These are phyloP conservation scores for Microplitis deprimator DNA, from an alignment of 2,888 invertebrate genomes.

Conservation along the genomic window DNA sequence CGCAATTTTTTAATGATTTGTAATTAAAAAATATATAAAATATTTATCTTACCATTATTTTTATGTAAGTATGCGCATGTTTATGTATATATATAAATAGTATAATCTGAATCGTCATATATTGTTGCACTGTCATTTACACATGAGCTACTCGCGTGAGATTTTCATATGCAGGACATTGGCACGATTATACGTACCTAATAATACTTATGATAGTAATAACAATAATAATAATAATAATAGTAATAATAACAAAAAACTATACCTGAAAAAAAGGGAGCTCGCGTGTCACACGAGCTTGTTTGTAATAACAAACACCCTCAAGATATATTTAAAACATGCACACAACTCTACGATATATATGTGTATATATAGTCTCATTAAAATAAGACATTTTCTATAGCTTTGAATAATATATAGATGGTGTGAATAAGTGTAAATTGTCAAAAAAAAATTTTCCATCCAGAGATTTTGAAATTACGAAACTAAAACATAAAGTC, in stretches of 20 bases:
- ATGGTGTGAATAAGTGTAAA: not conserved
- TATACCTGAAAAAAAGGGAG: not conserved
- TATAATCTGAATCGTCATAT: too few species aligned
- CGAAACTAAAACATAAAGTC: not conserved
- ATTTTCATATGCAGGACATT: not conserved
- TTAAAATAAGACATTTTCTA: not conserved
- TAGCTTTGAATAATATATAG: not conserved
- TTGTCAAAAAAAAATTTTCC: too few species aligned
- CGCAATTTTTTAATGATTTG: too few species aligned
- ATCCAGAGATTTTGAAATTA: too few species aligned
- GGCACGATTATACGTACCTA: not conserved
- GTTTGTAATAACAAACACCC: not conserved
- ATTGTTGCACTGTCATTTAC: too few species aligned
- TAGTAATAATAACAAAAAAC: not conserved
- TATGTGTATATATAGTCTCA: not conserved
- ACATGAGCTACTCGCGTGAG: not conserved
- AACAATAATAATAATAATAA: not conserved
- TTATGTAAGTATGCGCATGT: too few species aligned
- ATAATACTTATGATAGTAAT: not conserved
- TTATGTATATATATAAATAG: too few species aligned
- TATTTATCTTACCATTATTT: too few species aligned
- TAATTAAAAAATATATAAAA: too few species aligned
- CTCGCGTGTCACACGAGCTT: slow-evolving; percentile 11
- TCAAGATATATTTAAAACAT: not conserved
- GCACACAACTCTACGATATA: not conserved